Evolutionary conservation across 2,888 invertebrate species (phyloP), one percentile per base, ranked within the genome.

Genomic region (Heliconius cydno): DNA sequence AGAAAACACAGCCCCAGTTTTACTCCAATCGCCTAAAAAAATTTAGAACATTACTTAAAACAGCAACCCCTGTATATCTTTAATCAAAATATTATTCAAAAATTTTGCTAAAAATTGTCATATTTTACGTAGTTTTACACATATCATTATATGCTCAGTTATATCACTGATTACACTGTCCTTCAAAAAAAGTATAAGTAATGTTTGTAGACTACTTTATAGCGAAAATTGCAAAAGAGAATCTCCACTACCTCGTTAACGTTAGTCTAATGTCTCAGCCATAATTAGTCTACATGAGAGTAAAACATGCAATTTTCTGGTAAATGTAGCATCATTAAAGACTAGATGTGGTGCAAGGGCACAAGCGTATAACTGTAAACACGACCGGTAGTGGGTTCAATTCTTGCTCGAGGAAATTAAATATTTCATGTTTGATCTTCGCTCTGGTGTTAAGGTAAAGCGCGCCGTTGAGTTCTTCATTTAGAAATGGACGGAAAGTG

Each of bases 1-100:
- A 25, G 95, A 95, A 84, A 95, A 95, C 2, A 95, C 92, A 10
- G 95, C 94, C 30, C 94, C 94, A n/a, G 90, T 88, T 85, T 92
- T 94, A 83, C 88, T 90, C 94, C 94, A 95, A 73, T 94, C 94
- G 63, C 92, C 94, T 94, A 79, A 75, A 80, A 84, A 81, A 25
- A 65, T 71, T 78, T 77, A 75, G 73, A 22, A 68, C 10, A 68
- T 79, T 41, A 2, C 6, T 30, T 67, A 30, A 15, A 7, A 34
- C 19, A 19, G 6, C 22, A 67, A n/a, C 6, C 5, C 5, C 13
- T 65, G 15, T 30, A 28, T 28, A 22, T 4, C 10, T 22, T 15
- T 1, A 34, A 12, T 22, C 0, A 30, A 22, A 67, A n/a, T 1
- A 22, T 19, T 6, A 66, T 66, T 65, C 15, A 13, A 25, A 30